A percentile compares a stretch with the other conserved stretches of the same genome.
These are phyloP conservation scores for Eucidaris tribuloides DNA, from an alignment of 35 echinoderm and acorn worm genomes.

Conservation along the genomic window DNA sequence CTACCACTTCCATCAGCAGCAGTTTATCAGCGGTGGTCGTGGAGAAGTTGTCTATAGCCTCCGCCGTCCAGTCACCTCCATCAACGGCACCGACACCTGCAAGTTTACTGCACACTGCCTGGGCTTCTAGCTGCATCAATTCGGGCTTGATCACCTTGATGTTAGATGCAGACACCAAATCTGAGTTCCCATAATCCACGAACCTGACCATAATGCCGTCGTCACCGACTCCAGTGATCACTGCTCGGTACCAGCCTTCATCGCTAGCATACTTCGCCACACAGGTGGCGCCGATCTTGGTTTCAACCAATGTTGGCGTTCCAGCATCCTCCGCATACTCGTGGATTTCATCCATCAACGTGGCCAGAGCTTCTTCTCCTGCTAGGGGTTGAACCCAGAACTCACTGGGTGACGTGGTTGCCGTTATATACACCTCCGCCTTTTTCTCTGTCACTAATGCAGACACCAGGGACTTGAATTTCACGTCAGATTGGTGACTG, in stretches of 20 bases:
- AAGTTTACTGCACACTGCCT: slow-evolving; percentile 30
- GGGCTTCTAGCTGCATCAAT: slow-evolving; percentile 20
- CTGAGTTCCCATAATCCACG: slow-evolving; percentile 83
- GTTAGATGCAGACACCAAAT: slow-evolving; percentile 33
- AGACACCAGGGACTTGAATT: not conserved
- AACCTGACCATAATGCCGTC: slow-evolving; percentile 35
- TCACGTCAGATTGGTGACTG: no score
- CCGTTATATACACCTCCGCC: slow-evolving; percentile 28
- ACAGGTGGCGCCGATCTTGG: slow-evolving; percentile 56
- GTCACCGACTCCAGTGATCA: slow-evolving; percentile 17
- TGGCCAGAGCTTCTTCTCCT: slow-evolving; percentile 33
- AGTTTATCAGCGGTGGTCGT: slow-evolving; percentile 44
- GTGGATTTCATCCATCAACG: slow-evolving; percentile 40
- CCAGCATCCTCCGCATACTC: not conserved
- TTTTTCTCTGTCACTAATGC: not conserved
- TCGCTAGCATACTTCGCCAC: slow-evolving; percentile 74
- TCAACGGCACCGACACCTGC: not conserved
- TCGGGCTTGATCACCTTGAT: slow-evolving; percentile 39
- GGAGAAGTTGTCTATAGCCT: slow-evolving; percentile 40
- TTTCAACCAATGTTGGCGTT: slow-evolving; percentile 6
- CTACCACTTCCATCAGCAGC: slow-evolving; percentile 47
- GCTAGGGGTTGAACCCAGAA: slow-evolving; percentile 53
- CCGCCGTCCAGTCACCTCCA: slow-evolving; percentile 22
- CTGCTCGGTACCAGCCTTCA: slow-evolving; percentile 75
- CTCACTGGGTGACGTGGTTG: slow-evolving; percentile 17